A percentile compares a stretch with the other conserved stretches of the same genome.
Evolutionary conservation across 37 sponge, comb jelly and placozoan genomes (phyloP).

Genomic region (Geodia barretti): DNA sequence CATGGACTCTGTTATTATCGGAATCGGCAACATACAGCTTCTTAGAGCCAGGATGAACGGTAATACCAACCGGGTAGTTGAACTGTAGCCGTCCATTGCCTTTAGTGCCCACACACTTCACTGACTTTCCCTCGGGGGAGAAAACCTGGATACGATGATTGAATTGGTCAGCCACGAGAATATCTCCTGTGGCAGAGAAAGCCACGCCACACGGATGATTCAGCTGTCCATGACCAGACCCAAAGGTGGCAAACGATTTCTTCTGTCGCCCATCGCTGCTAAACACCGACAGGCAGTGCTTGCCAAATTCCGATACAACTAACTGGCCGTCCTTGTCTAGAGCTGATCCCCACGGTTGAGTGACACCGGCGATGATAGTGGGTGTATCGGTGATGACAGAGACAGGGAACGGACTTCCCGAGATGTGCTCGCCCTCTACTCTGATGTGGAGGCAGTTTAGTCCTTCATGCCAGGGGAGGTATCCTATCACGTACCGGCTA

Average conservation of each 20-base stretch:
- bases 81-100: conserved; percentile 31
- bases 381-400: neutral
- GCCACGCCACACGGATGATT: conserved; percentile 14
- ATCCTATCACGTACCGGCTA: neutral
- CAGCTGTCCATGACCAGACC: conserved; percentile 4
- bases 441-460: neutral
- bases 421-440: neutral
- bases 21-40: conserved; percentile 35
- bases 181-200: conserved; percentile 8
- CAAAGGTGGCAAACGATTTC: neutral
- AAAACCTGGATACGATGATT: conserved; percentile 34
- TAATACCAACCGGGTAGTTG: conserved; percentile 15
- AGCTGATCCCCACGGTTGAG: neutral
- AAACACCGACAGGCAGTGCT: neutral
- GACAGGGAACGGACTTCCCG: neutral
- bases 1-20: conserved; percentile 25
- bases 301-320: conserved; percentile 3
- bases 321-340: conserved; percentile 2
- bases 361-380: neutral
- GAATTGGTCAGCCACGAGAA: conserved; percentile 15
- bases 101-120: conserved; percentile 19
- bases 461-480: neutral
- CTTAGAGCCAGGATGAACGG: conserved; percentile 8
- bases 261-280: conserved; percentile 1
- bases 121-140: conserved; percentile 23